Evolutionary conservation across 2,797 vertebrate genomes (phyloP), one percentile per base, ranked within the genome.

Genomic region (Phylloscopus collybita): DNA sequence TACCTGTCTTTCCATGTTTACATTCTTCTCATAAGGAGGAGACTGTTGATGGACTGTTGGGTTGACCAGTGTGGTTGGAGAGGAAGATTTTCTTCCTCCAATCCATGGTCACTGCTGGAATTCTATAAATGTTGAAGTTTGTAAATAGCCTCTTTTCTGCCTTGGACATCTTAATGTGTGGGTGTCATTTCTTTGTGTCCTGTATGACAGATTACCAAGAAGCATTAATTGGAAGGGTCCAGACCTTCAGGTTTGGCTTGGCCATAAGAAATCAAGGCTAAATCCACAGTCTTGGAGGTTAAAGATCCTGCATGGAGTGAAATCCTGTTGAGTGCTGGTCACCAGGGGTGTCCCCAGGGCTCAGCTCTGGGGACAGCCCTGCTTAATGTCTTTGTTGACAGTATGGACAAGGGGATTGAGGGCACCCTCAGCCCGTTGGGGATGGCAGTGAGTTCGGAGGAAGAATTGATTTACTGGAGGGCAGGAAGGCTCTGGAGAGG

Each of bases 351-450:
- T 47, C 34, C 20, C 40, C 32, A 27, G 56, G 56, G 40, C 47
- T 74, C 44, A 44, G 53, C 22, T 3, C 2, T 21, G 47, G 40
- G 62, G 54, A 36, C 23, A 53, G 34, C 56, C 16, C 40, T 34
- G 38, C 11, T 70, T 6, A 25, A 30, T 17, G 12, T 22, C 50
- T 17, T 32, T 16, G 12, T 22, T 26, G 15, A 9, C 23, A 60
- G 0, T n/a, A 14, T 56, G 50, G 25, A 7, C 0, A 1, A 22
- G 25, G 16, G 29, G 25, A 42, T 10, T 6, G 42, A 49, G 34
- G 42, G 17, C 49, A 70, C 25, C n/a, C 5, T 15, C 34, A 40
- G 56, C 10, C 56, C 16, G 5, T 1, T 38, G n/a, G 49, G 14
- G 34, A 3, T 29, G 34, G 47, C 7, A 11, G 16, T 5, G 34